Base-by-base conservation (phyloP, 2,113 vertebrate species). In the Ictalurus punctatus region DNA sequence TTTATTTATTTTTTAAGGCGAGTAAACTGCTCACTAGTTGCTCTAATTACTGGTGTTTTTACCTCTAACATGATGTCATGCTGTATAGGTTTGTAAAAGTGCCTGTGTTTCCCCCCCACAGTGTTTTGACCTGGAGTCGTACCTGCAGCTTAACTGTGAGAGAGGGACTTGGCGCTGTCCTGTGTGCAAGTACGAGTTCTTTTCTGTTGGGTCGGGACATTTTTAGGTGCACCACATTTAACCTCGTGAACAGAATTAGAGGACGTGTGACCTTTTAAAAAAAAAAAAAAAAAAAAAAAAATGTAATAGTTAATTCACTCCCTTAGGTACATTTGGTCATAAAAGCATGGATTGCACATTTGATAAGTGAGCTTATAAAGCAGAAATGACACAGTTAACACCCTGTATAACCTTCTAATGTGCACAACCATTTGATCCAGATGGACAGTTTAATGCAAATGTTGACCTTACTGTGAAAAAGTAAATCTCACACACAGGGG, bases 81-180 rank as follows among this genome's bases (percentile, higher is more conserved):
- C 30, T 79, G 27, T n/a, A 61, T 74, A 25, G 23, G 12, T 58
- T 86, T 34, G 3, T 81, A 21, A 56, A 61, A 34, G 48, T 56
- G 21, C 21, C 17, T 37, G 80, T 82, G 23, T 83, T 37, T 73
- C 16, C 37, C 25, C 30, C 34, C 25, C 25, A 2, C 27, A 98
- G 97, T 98, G 97, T 91, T 98, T 98, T 0, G 97, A 98, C 91
- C 94, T 97, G 91, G 97, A 98, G 92, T 98, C 97, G 1, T 98
- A 98, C 78, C 83, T 96, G 92, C 96, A 96, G 90, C 94, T 97
- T 10, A 96, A 96, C 81, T 95, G 96, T 25, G 96, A 97, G 93
- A 91, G 96, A 89, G 96, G 95, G 16, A 98, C 97, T 0, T 98
- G 97, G 97, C 94, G 96, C 12, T 96, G 95, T 89, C 94, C 96